A percentile compares a stretch with the other conserved stretches of the same genome.
phyloP scores from a whole-genome alignment of 2,888 invertebrate genomes.

The Epirrita christyi region DNA sequence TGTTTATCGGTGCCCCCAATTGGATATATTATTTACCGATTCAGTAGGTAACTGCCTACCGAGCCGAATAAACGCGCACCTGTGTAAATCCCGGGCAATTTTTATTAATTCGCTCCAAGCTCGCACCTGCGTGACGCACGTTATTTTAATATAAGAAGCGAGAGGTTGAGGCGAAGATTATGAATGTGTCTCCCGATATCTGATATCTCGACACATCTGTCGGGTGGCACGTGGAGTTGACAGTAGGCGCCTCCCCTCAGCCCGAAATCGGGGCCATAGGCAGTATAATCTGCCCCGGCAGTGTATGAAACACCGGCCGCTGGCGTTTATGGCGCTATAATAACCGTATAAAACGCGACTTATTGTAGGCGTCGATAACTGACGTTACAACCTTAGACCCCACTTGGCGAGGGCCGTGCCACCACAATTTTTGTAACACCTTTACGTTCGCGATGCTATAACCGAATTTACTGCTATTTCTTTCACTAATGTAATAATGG shows the following conservation, averaged over 20 bases:
- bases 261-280: slow-evolving; percentile 67
- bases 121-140: slow-evolving; percentile 69
- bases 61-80: slow-evolving; percentile 40
- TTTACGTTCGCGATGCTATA: slow-evolving; percentile 47
- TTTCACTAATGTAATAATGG: slow-evolving; percentile 46
- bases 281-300: slow-evolving; percentile 81
- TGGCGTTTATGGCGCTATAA: slow-evolving; percentile 84
- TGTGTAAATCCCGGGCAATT: slow-evolving; percentile 50
- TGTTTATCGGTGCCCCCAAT: slow-evolving; percentile 29
- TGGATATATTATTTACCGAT: slow-evolving; percentile 42
- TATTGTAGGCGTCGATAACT: slow-evolving; percentile 83
- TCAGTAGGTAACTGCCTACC: slow-evolving; percentile 38
- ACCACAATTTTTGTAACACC: slow-evolving; percentile 57
- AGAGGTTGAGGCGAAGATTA: slow-evolving; percentile 79
- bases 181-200: slow-evolving; percentile 84
- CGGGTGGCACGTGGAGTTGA: slow-evolving; percentile 78
- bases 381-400: slow-evolving; percentile 75
- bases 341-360: slow-evolving; percentile 85
- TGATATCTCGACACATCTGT: slow-evolving; percentile 83
- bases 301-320: slow-evolving; percentile 83
- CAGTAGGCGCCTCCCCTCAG: slow-evolving; percentile 64
- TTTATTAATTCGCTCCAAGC: slow-evolving; percentile 67
- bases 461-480: slow-evolving; percentile 52
- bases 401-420: slow-evolving; percentile 55
- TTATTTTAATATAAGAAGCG: slow-evolving; percentile 80